These are phyloP conservation scores for Eurystomus gularis DNA, from an alignment of 2,113 vertebrate species.

Conservation along the genomic window DNA sequence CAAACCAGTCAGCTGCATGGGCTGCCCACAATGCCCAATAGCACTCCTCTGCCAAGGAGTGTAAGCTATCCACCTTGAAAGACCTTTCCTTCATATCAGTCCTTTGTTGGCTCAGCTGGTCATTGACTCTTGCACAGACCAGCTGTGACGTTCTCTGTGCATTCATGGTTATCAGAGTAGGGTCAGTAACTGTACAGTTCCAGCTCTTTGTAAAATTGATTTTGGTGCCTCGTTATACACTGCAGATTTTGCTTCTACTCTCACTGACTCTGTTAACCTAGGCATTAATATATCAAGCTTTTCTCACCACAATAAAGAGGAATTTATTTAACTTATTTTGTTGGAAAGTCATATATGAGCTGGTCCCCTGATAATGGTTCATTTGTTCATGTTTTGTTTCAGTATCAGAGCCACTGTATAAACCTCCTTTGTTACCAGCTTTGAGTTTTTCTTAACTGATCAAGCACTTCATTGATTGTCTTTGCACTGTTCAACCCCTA, in stretches of 20 bases:
- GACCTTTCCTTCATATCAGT: neutral
- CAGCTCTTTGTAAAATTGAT: neutral
- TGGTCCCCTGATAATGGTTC: neutral
- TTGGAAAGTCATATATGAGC: neutral
- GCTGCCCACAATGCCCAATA: neutral
- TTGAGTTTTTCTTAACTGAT: neutral
- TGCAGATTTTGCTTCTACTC: neutral
- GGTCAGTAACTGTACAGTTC: neutral
- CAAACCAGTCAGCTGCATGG: neutral
- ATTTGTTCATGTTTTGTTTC: neutral
- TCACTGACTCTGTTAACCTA: neutral
- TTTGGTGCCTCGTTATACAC: neutral
- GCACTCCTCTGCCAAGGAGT: neutral
- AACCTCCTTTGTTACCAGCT: neutral
- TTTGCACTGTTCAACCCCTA: neutral
- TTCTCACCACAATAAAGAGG: neutral
- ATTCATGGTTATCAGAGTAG: neutral
- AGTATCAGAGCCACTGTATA: neutral
- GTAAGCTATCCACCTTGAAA: neutral
- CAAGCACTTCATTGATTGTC: neutral
- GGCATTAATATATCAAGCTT: neutral
- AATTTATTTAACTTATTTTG: neutral
- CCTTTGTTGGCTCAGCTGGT: constrained; percentile 32
- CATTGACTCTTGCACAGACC: neutral
- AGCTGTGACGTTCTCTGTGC: neutral